Evolutionary conservation across 2,113 vertebrate species (phyloP), one percentile per base, ranked within the genome.

Genomic region (Baryphthengus martii): DNA sequence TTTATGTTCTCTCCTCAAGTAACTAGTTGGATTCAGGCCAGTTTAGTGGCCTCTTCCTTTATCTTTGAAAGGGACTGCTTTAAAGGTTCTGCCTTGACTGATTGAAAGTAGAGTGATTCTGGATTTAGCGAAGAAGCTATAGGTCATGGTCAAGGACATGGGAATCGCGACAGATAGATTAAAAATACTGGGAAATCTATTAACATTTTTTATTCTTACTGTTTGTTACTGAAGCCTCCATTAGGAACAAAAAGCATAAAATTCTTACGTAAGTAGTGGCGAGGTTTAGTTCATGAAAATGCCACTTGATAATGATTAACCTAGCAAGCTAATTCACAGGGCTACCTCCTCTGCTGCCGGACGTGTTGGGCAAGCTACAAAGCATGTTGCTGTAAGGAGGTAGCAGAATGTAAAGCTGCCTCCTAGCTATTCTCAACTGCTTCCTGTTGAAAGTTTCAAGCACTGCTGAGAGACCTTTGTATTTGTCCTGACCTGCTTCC

Each of bases 281-380:
- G 4, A 80, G 28, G 31, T 65, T 78, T 49, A 39, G 42, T 28
- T 80, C 25, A 37, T 3, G 3, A 55, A 83, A 59, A 65, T 63
- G 17, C 44, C 23, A 5, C 87, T 76, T 76, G 49, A 3, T 84
- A 52, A 37, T 28, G 52, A 25, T 35, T 35, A n/a, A 31, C 2
- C 3, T 40, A 68, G 59, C 21, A 21, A 31, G 62, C 35, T 80
- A 33, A 53, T 17, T 31, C 35, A 15, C 23, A 24, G 37, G 31
- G 62, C 26, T 63, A 1, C 37, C 11, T 72, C 72, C 18, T 24
- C 39, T 79, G 52, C 39, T 21, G 53, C 11, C 40, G 76, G 59
- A 23, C 1, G 0, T 0, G 0, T 15, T 39, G 40, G 40, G 67
- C 62, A 53, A 62, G 40, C 71, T 28, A 31, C 52, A 65, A 50